A percentile compares a stretch with the other conserved stretches of the same genome.
phyloP scores from a whole-genome alignment of 1,140 invertebrate species.

The Lutraria rhynchaena region DNA sequence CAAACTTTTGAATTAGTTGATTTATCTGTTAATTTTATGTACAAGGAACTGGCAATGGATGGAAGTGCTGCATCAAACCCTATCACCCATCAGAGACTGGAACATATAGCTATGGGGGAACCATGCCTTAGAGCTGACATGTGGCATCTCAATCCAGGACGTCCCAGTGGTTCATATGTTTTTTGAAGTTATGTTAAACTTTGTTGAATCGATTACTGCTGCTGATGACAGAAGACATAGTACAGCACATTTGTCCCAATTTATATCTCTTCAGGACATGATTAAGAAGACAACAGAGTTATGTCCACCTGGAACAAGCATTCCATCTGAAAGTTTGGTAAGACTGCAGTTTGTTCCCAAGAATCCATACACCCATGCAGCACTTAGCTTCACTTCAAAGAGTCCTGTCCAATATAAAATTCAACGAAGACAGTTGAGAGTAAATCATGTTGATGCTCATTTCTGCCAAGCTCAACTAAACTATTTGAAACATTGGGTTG shows the following conservation, averaged over 20 bases:
- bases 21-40: constrained; percentile 23
- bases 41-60: constrained; percentile 27
- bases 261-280: constrained; percentile 34
- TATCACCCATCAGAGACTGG: constrained; percentile 1
- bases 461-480: constrained; percentile 57
- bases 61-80: not conserved
- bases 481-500: constrained; percentile 45
- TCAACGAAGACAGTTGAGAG: constrained; percentile 59
- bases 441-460: constrained; percentile 59
- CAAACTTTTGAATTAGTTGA: constrained; percentile 21
- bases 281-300: not conserved
- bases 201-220: constrained; percentile 41
- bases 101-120: not conserved
- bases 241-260: constrained; percentile 6
- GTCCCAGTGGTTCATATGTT: constrained; percentile 41
- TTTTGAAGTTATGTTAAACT: constrained; percentile 3
- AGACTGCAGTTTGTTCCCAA: constrained; percentile 27
- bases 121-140: constrained; percentile 18
- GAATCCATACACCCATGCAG: constrained; percentile 33
- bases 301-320: not conserved
- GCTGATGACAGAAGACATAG: constrained; percentile 40
- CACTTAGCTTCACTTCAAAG: constrained; percentile 56
- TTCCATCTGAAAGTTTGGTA: constrained; percentile 23
- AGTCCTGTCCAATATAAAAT: constrained; percentile 61
- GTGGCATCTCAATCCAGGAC: constrained; percentile 42